These are phyloP conservation scores for Loripinus fragilis DNA, from an alignment of 2,888 invertebrate genomes.

Conservation along the genomic window DNA sequence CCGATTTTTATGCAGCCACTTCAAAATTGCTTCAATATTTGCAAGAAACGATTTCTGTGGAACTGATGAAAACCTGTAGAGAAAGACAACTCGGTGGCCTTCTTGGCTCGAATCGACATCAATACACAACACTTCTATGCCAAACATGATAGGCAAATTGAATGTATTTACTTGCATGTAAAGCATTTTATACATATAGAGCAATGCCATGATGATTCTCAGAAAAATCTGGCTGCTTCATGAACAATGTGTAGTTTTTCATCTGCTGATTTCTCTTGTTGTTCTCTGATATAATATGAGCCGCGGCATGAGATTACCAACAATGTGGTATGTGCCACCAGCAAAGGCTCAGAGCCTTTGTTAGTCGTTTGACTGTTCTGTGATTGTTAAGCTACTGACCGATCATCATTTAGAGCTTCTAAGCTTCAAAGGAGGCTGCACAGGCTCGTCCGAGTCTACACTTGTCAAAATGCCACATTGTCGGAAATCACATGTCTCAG, in stretches of 20 bases:
- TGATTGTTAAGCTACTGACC: no score
- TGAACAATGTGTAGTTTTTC: neutral
- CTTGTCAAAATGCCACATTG: no score
- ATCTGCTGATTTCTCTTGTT: conserved; percentile 12
- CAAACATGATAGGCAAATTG: neutral
- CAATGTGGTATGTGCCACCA: no score
- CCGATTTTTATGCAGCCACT: neutral
- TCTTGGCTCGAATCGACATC: neutral
- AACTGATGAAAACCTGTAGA: conserved; percentile 33
- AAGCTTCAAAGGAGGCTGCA: no score
- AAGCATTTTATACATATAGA: conserved; percentile 14
- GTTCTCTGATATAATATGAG: conserved; percentile 6
- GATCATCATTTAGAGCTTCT: no score
- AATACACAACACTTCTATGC: conserved; percentile 30
- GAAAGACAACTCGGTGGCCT: neutral
- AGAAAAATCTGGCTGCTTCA: neutral
- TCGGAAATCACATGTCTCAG: no score
- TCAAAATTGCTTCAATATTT: conserved; percentile 6
- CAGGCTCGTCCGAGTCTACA: no score
- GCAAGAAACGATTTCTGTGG: conserved; percentile 19
- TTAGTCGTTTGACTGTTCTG: no score
- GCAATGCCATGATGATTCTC: conserved; percentile 31
- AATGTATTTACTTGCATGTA: neutral
- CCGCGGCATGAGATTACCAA: no score
- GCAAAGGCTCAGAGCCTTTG: no score